These are phyloP conservation scores for Agrotis ipsilon DNA, from an alignment of 2,888 invertebrate species.

Conservation along the genomic window DNA sequence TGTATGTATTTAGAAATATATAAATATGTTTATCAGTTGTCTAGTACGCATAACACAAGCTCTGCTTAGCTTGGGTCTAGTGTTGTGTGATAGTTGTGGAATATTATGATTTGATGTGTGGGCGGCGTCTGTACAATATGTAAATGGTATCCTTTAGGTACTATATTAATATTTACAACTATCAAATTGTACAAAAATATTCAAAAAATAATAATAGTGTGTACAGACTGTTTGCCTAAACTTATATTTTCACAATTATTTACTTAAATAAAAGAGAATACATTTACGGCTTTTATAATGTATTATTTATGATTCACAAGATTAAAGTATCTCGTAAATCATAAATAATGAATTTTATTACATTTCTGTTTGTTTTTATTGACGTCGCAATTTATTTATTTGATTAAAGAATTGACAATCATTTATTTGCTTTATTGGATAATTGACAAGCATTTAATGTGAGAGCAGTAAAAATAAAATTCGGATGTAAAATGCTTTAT, in stretches of 20 bases:
- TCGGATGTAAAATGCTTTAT: neutral
- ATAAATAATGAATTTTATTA: too few relatives aligned
- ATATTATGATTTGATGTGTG: too few relatives aligned
- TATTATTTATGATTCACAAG: neutral
- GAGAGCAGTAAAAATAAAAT: neutral
- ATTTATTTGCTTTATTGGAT: neutral
- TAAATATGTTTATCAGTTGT: too few relatives aligned
- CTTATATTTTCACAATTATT: neutral
- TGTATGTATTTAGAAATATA: too few relatives aligned
- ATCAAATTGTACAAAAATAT: too few relatives aligned
- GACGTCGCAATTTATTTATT: neutral
- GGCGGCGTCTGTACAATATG: too few relatives aligned
- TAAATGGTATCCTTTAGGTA: too few relatives aligned
- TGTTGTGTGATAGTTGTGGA: too few relatives aligned
- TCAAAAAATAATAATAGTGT: neutral
- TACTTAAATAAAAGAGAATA: constrained; percentile 10
- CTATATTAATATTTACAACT: too few relatives aligned
- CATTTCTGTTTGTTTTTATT: neutral
- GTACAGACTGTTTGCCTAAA: neutral
- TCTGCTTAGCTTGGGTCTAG: too few relatives aligned
- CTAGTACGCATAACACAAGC: too few relatives aligned
- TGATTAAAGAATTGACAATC: neutral
- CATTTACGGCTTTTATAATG: constrained; percentile 6
- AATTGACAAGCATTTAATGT: constrained; percentile 3
- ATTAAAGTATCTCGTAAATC: too few relatives aligned